Evolutionary conservation across 2,888 invertebrate genomes (phyloP), one percentile per base, ranked within the genome.

Genomic region (Conomelus anceps): DNA sequence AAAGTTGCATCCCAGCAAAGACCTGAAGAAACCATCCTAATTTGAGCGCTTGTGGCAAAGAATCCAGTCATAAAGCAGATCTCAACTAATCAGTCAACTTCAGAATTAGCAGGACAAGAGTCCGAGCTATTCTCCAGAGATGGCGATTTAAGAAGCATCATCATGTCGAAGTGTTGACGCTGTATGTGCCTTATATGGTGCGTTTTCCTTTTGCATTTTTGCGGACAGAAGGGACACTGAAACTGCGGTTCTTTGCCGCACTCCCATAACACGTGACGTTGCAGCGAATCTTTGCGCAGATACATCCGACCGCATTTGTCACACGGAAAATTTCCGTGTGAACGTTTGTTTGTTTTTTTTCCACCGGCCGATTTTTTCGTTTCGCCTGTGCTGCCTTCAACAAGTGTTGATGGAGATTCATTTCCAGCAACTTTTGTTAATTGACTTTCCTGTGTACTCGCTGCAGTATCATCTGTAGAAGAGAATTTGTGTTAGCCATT

Each of bases 151-250:
- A 94, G 91, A 84, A 94, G 92, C 11, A 94, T 94, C 89, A 94
- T 93, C 92, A 94, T 93, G 89, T 95, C 94, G 89, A 93, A 93
- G 91, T 95, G 95, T 91, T 94, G 94, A 6, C 94, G 93, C 85
- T 93, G 93, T 24, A 95, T 94, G 92, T 95, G 95, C 85, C 95
- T 92, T 34, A 94, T 92, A 92, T 94, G 95, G 91, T 94, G 94
- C 7, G 93, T 93, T 90, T 94, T 94, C 63, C 94, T 92, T 87
- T 94, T 94, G 91, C 93, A 94, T 23, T 93, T 92, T 89, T 94
- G 94, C 11, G 94, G 93, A 91, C 94, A 94, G 90, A 93, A 94
- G 0, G 94, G 93, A 89, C 94, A 94, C 88, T 93, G 93, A 91
- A 94, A 94, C 87, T 93, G 93, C 3, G 94, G 94, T 89, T 94